Percentiles rank a stretch among this genome's conserved stretches.
These are phyloP conservation scores for Meteorus cinctellus DNA, from an alignment of 2,888 invertebrate genomes.

Conservation along the genomic window DNA sequence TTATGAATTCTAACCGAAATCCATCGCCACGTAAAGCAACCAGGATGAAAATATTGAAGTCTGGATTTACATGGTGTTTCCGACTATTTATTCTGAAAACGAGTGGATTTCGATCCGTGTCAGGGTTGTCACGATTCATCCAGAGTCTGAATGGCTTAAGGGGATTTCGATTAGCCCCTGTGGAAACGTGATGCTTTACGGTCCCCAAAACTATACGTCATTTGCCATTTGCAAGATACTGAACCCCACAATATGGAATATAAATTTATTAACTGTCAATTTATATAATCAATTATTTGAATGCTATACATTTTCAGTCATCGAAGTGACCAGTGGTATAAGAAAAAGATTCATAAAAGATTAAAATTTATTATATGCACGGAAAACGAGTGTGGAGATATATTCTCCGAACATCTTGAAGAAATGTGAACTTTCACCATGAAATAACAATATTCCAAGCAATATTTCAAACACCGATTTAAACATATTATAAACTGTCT, in stretches of 20 bases:
- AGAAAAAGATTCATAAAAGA: background rate
- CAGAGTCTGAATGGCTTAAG: background rate
- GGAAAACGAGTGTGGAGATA: too few species aligned
- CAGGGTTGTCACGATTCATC: background rate
- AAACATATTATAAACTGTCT: too few species aligned
- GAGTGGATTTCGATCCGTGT: background rate
- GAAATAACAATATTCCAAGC: background rate
- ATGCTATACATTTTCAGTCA: background rate
- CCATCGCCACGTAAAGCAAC: background rate
- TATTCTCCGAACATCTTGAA: background rate
- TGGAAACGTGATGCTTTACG: background rate
- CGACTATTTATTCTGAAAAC: background rate
- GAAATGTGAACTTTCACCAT: background rate
- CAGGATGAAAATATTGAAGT: background rate
- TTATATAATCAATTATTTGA: background rate
- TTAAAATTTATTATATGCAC: too few species aligned
- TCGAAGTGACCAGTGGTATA: background rate
- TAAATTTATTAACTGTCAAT: background rate
- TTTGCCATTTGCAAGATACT: background rate
- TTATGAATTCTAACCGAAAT: background rate
- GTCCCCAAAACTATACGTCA: background rate
- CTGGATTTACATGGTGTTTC: background rate
- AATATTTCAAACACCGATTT: too few species aligned
- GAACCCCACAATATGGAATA: background rate
- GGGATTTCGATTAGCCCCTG: background rate